Evolutionary conservation across 2,113 vertebrate species (phyloP).

Genomic region (Ailuropoda melanoleuca): DNA sequence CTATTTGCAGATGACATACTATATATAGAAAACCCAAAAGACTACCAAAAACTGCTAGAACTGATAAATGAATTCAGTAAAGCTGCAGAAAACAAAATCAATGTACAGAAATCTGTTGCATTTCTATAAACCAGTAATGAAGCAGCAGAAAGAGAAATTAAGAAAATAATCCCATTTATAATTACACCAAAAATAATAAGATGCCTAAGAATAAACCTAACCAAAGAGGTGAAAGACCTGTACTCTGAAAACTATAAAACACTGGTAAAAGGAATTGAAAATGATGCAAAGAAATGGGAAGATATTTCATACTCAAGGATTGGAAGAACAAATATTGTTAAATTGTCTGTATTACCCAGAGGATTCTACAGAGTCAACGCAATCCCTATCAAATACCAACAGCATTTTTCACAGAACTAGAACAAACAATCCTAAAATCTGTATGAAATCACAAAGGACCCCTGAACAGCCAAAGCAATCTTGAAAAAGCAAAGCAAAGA

Average conservation of each 20-base stretch:
- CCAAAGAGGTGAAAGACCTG: background rate
- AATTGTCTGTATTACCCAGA: background rate
- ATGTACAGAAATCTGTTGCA: background rate
- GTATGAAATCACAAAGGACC: background rate
- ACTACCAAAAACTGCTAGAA: background rate
- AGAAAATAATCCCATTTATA: background rate
- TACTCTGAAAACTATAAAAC: background rate
- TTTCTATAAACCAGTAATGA: background rate
- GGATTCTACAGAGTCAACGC: background rate
- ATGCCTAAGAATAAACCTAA: background rate
- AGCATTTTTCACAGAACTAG: background rate
- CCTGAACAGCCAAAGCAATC: background rate
- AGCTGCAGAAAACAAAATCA: background rate
- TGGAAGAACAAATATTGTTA: background rate
- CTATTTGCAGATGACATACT: background rate
- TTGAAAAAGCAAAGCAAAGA: background rate
- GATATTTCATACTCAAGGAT: background rate
- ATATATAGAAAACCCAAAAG: background rate
- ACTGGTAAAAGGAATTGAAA: background rate
- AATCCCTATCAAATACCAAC: background rate
- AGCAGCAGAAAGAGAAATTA: background rate
- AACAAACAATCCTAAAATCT: background rate
- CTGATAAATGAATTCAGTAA: background rate
- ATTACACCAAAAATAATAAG: background rate
- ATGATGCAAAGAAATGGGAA: background rate